A percentile compares a stretch with the other conserved stretches of the same genome.
phyloP scores from a whole-genome alignment of 2,113 vertebrate species.

The Meriones unguiculatus region DNA sequence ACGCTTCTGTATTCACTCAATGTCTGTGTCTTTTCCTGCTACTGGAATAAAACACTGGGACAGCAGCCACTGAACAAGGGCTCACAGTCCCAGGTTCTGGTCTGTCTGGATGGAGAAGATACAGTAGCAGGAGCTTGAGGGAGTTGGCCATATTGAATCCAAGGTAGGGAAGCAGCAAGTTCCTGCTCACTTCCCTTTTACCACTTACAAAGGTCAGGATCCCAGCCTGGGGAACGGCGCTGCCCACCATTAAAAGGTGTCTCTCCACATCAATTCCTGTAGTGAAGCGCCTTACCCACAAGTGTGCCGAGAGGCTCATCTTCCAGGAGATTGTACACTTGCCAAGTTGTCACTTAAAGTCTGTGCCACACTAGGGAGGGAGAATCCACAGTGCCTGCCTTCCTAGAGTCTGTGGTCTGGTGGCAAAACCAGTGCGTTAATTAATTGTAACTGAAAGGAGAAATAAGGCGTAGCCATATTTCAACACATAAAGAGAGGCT shows the following conservation, averaged over 20 bases:
- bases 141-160: background rate
- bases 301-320: background rate
- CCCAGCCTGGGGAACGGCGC: background rate
- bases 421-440: background rate
- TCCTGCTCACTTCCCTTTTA: too few species aligned
- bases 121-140: background rate
- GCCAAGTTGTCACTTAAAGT: background rate
- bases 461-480: background rate
- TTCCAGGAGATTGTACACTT: background rate
- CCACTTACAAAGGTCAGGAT: background rate
- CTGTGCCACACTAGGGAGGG: background rate
- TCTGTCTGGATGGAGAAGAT: background rate
- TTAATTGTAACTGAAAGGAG: background rate
- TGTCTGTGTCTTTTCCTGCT: background rate
- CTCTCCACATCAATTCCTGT: background rate
- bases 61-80: background rate
- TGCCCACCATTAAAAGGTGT: background rate
- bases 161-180: background rate
- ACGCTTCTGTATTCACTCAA: background rate
- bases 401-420: background rate
- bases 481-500: background rate
- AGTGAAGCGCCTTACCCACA: background rate
- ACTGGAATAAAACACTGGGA: background rate
- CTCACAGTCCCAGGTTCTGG: background rate
- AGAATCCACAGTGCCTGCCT: background rate